Base-by-base conservation (phyloP, 1,140 invertebrate species). In the Agrypnia vestita region DNA sequence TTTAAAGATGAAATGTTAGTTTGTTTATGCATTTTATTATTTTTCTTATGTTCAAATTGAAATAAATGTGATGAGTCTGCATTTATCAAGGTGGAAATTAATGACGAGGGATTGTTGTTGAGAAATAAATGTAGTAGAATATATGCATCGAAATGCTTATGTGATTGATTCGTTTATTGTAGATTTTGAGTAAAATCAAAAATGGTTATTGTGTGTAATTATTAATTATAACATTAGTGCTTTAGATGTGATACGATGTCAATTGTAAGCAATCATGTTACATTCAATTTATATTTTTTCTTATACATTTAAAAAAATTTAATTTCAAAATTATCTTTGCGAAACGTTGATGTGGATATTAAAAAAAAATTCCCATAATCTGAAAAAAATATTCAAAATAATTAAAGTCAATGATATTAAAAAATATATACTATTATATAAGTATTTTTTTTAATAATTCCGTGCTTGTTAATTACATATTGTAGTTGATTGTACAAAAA, bases 171-270 rank as follows among this genome's bases (percentile, higher is more conserved):
- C 13, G 67, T 71, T 71, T 67, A 43, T 43, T 44, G 51, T 13
- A 55, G 17, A 46, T 46, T 46, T 67, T 15, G 4, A 44, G 17
- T 59, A 59, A 59, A 1, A 17, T 55, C 10, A 67, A 67, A 67
- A 15, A 43, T 67, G 12, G 25, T 44, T 3, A 67, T 67, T 67
- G 62, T 44, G 19, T 67, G 3, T 25, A 17, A 35, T 7, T 17
- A 19, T 56, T 56, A 19, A 56, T 73, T 19, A 73, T 73, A 55
- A 35, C 21, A 0, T 73, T 82, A 82, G 81, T 76, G 81, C 81
- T 82, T 82, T 82, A 76, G 81, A 80, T 82, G 81, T 82, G 81
- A 82, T 82, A 82, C 64, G 69, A 80, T 80, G 81, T 82, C 81
- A 82, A 82, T 82, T 82, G 81, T 80, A 80, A 82, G 78, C 81